Base-by-base conservation (phyloP, 2,888 invertebrate genomes). In the Alcis repandata region DNA sequence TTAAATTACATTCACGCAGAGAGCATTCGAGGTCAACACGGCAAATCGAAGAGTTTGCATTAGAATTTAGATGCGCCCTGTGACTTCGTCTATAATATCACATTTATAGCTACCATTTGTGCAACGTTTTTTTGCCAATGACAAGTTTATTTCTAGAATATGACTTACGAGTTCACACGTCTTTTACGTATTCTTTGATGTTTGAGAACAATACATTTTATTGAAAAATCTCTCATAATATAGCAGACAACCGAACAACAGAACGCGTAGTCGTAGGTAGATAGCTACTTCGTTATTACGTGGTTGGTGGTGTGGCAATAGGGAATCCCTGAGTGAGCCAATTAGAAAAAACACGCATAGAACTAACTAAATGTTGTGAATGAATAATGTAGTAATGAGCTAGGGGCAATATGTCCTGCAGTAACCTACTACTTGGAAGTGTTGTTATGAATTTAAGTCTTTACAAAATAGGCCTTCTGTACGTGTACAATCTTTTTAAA, bases 1-100 rank as follows among this genome's bases (percentile, higher is more conserved):
- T 48, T 11, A 46, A 58, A 58, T 38, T 58, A 59, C 59, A 40
- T 49, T 49, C 49, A 41, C 59, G 59, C 49, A 36, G 32, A 57
- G 45, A 49, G 13, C 41, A 19, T 27, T 40, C 40, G 59, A 59
- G 59, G 49, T 59, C 59, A 41, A 38, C 15, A 36, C 27, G n/a
- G n/a, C 13, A 22, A 58, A 59, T 59, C 49, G 36, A 38, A 15
- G 45, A 48, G 33, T 36, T 57, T 27, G 32, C 15, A 32, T 32
- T 36, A 51, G 20, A 51, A 36, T 51, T 51, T 38, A 51, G 36
- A 51, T 36, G n/a, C 11, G 36, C 36, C 36, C 17, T 20, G 49
- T 19, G 20, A 51, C 36, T 51, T 20, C 6, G 36, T 36, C 19
- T 19, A 13, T 4, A 11, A 20, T 36, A 38, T 11, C 4, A 19